These are phyloP conservation scores for Morpho helenor DNA, from an alignment of 2,888 invertebrate genomes.

Conservation along the genomic window DNA sequence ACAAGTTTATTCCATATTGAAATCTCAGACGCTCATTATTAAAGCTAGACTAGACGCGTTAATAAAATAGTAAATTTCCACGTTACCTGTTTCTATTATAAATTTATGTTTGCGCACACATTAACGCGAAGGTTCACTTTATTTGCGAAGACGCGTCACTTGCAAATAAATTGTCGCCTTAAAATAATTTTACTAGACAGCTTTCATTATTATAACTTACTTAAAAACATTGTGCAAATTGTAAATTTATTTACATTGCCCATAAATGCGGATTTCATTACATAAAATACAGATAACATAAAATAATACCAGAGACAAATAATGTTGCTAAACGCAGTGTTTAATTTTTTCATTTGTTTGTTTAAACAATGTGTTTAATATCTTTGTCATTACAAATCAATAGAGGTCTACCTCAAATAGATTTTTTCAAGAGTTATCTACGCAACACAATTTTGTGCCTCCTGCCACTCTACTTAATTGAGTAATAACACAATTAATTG, in stretches of 20 bases:
- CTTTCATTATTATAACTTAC: slow-evolving; percentile 24
- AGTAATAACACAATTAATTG: no score
- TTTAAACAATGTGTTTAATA: no score
- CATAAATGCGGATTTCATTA: slow-evolving; percentile 14
- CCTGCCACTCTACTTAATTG: no score
- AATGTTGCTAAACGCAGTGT: neutral
- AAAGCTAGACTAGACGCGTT: slow-evolving; percentile 18
- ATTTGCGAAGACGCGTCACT: slow-evolving; percentile 29
- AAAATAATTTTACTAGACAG: slow-evolving; percentile 21
- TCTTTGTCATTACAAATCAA: no score
- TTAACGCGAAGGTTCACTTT: slow-evolving; percentile 35
- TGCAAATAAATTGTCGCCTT: slow-evolving; percentile 27
- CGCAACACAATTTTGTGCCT: no score
- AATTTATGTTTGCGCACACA: slow-evolving; percentile 35
- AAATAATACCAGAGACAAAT: neutral
- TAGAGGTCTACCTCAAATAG: no score
- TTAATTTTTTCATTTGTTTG: no score
- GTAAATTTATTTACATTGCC: slow-evolving; percentile 17
- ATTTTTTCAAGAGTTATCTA: no score
- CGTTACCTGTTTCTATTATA: slow-evolving; percentile 27
- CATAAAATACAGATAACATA: neutral
- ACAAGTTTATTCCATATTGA: no score
- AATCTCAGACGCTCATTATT: neutral
- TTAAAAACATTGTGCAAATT: slow-evolving; percentile 17
- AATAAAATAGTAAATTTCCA: slow-evolving; percentile 32